These are phyloP conservation scores for Bucorvus abyssinicus DNA, from an alignment of 2,797 vertebrate genomes.

Conservation along the genomic window DNA sequence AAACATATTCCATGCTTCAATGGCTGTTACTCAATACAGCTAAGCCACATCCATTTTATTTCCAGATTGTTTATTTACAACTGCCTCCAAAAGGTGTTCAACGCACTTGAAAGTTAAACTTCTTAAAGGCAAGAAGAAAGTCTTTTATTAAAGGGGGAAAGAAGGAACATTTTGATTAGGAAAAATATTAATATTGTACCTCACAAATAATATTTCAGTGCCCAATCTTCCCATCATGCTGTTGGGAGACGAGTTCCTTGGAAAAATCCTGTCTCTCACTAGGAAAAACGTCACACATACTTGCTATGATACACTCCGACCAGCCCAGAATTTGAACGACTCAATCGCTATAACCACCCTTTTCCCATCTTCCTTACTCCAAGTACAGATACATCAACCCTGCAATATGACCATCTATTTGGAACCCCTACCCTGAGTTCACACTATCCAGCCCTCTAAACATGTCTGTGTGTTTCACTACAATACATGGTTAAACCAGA, in stretches of 20 bases:
- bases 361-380: neutral
- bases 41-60: neutral
- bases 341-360: neutral
- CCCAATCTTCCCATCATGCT: neutral
- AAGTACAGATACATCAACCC: neutral
- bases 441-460: neutral
- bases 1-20: neutral
- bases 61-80: neutral
- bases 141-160: neutral
- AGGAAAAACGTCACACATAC: accelerated
- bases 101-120: neutral
- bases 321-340: neutral
- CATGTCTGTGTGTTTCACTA: accelerated
- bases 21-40: neutral
- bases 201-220: neutral
- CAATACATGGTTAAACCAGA: neutral
- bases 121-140: neutral
- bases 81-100: neutral
- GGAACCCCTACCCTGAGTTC: neutral
- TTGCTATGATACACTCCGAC: neutral
- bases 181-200: neutral
- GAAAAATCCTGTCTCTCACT: neutral
- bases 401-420: neutral
- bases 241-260: neutral
- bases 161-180: neutral